Evolutionary conservation across 2,113 vertebrate genomes (phyloP).

Genomic region (Eulacestoma nigropectus): DNA sequence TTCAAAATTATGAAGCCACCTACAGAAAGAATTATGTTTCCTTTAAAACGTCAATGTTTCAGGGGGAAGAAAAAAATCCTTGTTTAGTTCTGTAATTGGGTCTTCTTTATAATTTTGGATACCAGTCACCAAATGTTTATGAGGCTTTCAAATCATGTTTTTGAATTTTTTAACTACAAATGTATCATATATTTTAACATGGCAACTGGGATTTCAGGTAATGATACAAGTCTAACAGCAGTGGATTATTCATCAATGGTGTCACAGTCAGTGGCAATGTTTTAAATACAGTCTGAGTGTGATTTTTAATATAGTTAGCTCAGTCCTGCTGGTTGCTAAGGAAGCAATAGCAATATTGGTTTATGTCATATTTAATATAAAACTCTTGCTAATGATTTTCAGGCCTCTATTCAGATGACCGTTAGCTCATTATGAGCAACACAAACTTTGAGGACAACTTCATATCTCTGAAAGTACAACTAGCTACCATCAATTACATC

Average conservation of each 20-base stretch:
- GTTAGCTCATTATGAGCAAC: not conserved
- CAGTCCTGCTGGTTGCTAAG: not conserved
- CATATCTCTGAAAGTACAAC: not conserved
- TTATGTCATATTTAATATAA: not conserved
- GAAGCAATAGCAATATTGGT: not conserved
- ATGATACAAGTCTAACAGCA: not conserved
- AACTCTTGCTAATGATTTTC: not conserved
- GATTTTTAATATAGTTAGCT: not conserved
- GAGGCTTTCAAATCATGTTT: not conserved
- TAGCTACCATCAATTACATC: not conserved
- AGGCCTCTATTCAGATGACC: not conserved
- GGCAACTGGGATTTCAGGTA: not conserved
- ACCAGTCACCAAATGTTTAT: not conserved
- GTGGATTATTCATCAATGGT: not conserved
- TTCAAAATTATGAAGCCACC: not conserved
- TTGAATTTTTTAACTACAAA: not conserved
- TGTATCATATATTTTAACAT: not conserved
- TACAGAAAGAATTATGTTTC: not conserved
- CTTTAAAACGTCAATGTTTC: not conserved
- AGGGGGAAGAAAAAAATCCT: not conserved
- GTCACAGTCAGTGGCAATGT: not conserved
- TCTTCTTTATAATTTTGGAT: not conserved
- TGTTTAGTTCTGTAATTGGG: not conserved
- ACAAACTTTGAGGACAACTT: not conserved
- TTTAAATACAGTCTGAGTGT: not conserved